Evolutionary conservation across 2,797 vertebrate genomes (phyloP), one percentile per base, ranked within the genome.

Genomic region (Galago senegalensis): DNA sequence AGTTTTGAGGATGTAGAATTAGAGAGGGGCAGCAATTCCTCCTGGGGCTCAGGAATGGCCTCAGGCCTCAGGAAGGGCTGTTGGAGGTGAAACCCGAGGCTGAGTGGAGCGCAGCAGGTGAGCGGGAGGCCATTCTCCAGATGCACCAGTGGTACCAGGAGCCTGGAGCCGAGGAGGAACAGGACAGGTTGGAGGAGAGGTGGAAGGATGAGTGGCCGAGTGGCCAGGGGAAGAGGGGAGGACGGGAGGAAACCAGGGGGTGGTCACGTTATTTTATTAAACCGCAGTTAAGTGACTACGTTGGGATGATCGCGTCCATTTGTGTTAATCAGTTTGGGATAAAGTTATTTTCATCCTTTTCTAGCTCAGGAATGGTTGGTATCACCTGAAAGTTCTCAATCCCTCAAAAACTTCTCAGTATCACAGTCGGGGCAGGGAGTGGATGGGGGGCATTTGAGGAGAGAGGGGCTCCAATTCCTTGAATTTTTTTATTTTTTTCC

Each of bases 141-240:
- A 53, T 1, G 3, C 13, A 34, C 40, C 4, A 0, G 10, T 10
- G 3, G 29, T 3, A 70, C 14, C 14, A 18, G 25, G 46, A 46
- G 12, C 21, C 53, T 43, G 25, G 49, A 53, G 53, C 12, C 10
- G 17, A 61, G 63, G n/a, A 79, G 56, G 56, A 72, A 16, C 40
- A 12, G 16, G 53, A 12, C 60, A 27, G 31, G 20, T 21, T 23
- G 21, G 49, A n/a, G 81, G 40, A 46, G 25, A 46, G 1, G 10
- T 1, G 0, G 37, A 70, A 40, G 70, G 34, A 13, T 43, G 77
- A 43, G 12, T 21, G 31, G 37, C 40, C 40, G 5, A 6, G 40
- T 43, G 53, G 46, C 13, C 17, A 63, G 56, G 17, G 70, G 87
- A n/a, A 23, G 18, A n/a, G 27, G 5, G 40, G 6, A 43, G n/a